Conservation (phyloP, 1,140 invertebrate genomes). For the Brachystomella parvula region DNA sequence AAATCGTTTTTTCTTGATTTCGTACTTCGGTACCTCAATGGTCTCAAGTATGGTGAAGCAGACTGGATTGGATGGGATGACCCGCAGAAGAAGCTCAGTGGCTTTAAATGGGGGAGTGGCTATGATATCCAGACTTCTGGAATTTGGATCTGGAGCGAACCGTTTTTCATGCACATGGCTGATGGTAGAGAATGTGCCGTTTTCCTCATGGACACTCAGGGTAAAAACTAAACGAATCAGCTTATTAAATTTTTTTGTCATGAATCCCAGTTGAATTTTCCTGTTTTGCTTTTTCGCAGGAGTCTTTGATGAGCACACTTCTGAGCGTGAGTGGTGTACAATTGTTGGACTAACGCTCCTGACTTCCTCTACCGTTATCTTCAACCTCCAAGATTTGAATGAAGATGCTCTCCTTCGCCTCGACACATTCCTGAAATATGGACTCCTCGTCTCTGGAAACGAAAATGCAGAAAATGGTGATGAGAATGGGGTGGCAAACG, state of each 20-base stretch:
- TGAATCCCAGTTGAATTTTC: too few species aligned
- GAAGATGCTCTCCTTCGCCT: slow-evolving; percentile 47
- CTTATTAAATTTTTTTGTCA: too few species aligned
- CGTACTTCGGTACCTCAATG: neutral
- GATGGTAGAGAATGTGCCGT: slow-evolving; percentile 44
- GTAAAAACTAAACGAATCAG: too few species aligned
- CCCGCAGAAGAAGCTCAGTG: neutral
- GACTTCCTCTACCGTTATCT: slow-evolving; percentile 48
- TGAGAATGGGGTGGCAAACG: neutral
- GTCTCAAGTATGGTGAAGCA: neutral
- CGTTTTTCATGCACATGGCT: slow-evolving; percentile 44
- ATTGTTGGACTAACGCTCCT: slow-evolving; percentile 53
- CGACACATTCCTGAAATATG: slow-evolving; percentile 21
- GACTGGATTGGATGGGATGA: neutral
- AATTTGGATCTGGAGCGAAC: slow-evolving; percentile 53
- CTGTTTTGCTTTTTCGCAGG: too few species aligned
- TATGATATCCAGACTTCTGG: slow-evolving; percentile 52
- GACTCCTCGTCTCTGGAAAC: neutral
- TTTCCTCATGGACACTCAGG: slow-evolving; percentile 57
- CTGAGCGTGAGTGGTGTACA: slow-evolving; percentile 56
- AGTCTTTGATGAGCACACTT: slow-evolving; percentile 55
- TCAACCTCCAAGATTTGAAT: slow-evolving; percentile 51
- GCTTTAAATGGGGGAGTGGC: slow-evolving; percentile 50
- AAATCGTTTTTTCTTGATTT: neutral
- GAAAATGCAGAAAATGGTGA: slow-evolving; percentile 7